phyloP scores from a whole-genome alignment of 2,797 vertebrate genomes.

The Mormyrops boulengeri region DNA sequence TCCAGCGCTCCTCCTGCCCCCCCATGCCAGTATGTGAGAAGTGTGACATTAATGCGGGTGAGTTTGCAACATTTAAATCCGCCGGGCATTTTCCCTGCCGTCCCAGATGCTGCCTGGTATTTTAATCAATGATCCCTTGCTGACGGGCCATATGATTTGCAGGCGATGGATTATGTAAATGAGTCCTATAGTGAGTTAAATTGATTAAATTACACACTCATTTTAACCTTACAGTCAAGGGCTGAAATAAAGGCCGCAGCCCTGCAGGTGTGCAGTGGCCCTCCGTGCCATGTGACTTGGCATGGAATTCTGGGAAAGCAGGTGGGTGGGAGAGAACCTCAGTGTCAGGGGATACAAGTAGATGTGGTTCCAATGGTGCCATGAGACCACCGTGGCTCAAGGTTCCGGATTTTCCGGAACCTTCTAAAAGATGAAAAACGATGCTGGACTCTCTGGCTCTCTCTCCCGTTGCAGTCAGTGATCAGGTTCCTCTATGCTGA shows the following conservation, averaged over 20 bases:
- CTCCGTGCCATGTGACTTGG: background rate
- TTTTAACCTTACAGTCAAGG: background rate
- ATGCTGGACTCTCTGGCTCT: background rate
- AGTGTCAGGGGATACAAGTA: background rate
- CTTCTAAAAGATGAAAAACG: constrained; percentile 12
- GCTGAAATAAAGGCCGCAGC: background rate
- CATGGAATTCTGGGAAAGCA: background rate
- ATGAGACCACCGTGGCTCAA: background rate
- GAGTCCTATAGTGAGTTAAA: background rate
- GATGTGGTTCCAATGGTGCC: background rate
- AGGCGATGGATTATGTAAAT: background rate
- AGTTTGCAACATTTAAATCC: background rate
- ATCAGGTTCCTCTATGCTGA: background rate
- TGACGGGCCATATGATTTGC: background rate
- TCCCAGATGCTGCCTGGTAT: background rate
- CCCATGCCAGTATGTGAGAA: background rate
- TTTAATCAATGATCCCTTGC: background rate
- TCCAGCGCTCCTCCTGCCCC: background rate
- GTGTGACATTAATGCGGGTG: constrained; percentile 23
- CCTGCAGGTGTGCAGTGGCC: background rate
- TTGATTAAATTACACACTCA: background rate
- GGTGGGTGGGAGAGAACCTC: background rate
- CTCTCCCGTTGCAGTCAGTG: background rate
- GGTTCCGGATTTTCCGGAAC: background rate
- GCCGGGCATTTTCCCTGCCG: background rate